Evolutionary conservation across 2,888 invertebrate genomes (phyloP), one percentile per base, ranked within the genome.

Genomic region (Arctia plantaginis): DNA sequence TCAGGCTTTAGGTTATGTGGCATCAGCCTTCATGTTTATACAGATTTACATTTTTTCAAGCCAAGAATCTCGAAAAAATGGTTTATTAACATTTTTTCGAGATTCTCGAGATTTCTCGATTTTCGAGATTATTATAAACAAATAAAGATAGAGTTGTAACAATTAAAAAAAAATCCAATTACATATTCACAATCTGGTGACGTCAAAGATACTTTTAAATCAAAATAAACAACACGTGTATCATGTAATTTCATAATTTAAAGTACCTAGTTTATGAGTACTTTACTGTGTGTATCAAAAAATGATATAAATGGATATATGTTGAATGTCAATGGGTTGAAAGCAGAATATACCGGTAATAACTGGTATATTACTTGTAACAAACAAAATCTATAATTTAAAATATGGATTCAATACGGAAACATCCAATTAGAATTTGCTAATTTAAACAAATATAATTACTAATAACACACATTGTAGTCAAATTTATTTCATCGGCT

Each of bases 401-500:
- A 55, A 55, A 55, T 12, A 12, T 55, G 10, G 3, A 55, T 10
- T 10, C 3, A 55, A n/a, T n/a, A n/a, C 23, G 51, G 23, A 55
- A n/a, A 55, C 10, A 55, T 23, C 8, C 15, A 18, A 62, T 30
- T 62, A 62, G 62, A 30, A 18, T 1, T 62, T 18, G 18, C 23
- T 47, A 20, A 47, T 47, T 23, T 62, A 35, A 51, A 51, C 30
- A 41, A 39, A n/a, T 59, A 55, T 0, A 55, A 66, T 41, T 30
- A 55, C 59, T 33, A 62, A 18, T 7, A 62, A 30, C 30, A 59
- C 15, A 30, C 27, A n/a, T 35, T 69, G 30, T 66, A 65, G 18
- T 30, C 4, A 23, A 66, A 44, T 69, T 68, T 27, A 51, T n/a
- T 44, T 70, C 33, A 41, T 70, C 72, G 15, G 76, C 79, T 76